These are phyloP conservation scores for Cantharis rufa DNA, from an alignment of 2,888 invertebrate species.

Conservation along the genomic window DNA sequence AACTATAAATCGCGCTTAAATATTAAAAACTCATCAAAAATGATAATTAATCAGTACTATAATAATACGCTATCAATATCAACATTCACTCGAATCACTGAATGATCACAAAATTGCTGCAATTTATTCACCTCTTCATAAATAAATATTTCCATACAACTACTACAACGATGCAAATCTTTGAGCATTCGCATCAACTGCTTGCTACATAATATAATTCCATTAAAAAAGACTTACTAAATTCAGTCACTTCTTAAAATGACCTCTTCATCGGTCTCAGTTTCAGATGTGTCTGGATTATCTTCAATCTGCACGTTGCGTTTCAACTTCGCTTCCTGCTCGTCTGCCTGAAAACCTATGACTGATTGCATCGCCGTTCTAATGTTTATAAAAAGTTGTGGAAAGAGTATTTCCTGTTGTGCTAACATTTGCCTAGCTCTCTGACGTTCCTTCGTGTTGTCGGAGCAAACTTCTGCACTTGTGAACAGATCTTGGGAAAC, in stretches of 20 bases:
- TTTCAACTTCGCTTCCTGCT: constrained; percentile 60
- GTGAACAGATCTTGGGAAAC: constrained; percentile 74
- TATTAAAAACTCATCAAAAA: background rate
- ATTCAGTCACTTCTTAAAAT: constrained; percentile 57
- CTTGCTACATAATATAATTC: background rate
- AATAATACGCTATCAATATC: background rate
- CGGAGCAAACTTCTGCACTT: constrained; percentile 53
- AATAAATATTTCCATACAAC: background rate
- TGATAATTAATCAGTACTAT: background rate
- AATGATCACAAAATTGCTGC: background rate
- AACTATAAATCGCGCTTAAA: background rate
- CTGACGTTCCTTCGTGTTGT: constrained; percentile 55
- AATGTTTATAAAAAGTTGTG: constrained; percentile 74
- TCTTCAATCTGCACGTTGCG: constrained; percentile 66
- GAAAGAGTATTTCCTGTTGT: constrained; percentile 76
- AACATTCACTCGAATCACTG: background rate
- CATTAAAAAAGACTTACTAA: constrained; percentile 16
- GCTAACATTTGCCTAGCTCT: constrained; percentile 70
- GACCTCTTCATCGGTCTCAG: constrained; percentile 70
- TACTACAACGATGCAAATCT: background rate
- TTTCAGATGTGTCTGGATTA: constrained; percentile 62
- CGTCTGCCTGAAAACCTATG: constrained; percentile 56
- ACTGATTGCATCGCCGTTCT: constrained; percentile 68
- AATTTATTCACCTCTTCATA: background rate
- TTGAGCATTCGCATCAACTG: constrained; percentile 13